A percentile compares a stretch with the other conserved stretches of the same genome.
These are phyloP conservation scores for Papilio helenus DNA, from an alignment of 1,140 invertebrate species.

Conservation along the genomic window DNA sequence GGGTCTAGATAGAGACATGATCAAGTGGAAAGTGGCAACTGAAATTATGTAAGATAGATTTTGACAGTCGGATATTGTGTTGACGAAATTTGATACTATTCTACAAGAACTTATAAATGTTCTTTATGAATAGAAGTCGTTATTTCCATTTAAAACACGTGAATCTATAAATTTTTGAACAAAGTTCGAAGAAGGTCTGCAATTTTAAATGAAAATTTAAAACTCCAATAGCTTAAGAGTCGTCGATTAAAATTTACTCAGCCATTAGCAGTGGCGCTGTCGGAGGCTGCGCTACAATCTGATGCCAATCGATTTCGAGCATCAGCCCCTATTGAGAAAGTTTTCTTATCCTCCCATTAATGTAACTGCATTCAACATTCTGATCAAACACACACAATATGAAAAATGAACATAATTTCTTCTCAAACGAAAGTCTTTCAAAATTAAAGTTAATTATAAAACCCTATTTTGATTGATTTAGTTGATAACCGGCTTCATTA, in stretches of 20 bases:
- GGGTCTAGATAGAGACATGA: no score
- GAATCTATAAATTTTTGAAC: not conserved
- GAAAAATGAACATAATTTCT: not conserved
- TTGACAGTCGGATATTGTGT: no score
- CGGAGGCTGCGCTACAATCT: slow-evolving; percentile 53
- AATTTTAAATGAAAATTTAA: slow-evolving; percentile 57
- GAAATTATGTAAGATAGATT: no score
- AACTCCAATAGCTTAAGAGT: slow-evolving; percentile 49
- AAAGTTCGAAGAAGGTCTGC: slow-evolving; percentile 3
- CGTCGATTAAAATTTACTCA: slow-evolving; percentile 59
- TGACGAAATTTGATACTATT: no score
- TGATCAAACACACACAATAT: no score
- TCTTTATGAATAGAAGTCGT: no score
- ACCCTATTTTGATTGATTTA: no score
- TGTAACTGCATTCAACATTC: slow-evolving; percentile 22
- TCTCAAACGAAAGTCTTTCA: not conserved
- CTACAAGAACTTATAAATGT: no score
- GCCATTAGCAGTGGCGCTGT: slow-evolving; percentile 62
- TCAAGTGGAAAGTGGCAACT: no score
- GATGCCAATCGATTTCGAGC: slow-evolving; percentile 70
- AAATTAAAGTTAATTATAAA: no score
- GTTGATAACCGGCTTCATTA: no score
- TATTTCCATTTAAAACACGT: not conserved
- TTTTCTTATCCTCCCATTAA: slow-evolving; percentile 45
- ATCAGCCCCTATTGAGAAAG: slow-evolving; percentile 46